These are phyloP conservation scores for Telmatherina bonti DNA, from an alignment of 2,797 vertebrate species.

Conservation along the genomic window DNA sequence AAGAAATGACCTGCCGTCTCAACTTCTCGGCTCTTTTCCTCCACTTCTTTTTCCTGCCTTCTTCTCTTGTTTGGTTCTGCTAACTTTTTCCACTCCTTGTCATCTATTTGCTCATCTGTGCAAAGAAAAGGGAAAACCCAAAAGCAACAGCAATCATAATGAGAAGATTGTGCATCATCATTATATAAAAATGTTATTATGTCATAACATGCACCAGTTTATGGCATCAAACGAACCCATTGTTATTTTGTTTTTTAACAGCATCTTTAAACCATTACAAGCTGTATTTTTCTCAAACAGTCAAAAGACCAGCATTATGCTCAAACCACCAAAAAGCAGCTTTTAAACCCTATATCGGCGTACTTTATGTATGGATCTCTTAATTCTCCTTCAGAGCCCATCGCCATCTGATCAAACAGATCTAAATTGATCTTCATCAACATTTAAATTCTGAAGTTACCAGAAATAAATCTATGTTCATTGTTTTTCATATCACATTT, in stretches of 20 bases:
- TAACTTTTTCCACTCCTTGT: constrained; percentile 8
- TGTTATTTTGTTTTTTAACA: background rate
- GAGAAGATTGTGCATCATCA: constrained; percentile 13
- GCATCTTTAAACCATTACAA: background rate
- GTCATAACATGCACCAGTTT: background rate
- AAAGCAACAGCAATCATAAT: constrained; percentile 22
- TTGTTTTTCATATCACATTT: background rate
- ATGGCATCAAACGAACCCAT: background rate
- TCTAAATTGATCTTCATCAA: background rate
- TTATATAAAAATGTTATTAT: background rate
- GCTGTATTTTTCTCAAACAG: background rate
- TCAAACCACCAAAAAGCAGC: background rate
- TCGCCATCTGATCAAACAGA: background rate
- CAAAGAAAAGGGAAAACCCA: constrained; percentile 39
- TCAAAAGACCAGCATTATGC: background rate
- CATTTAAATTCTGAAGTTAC: background rate
- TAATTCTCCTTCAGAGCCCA: background rate
- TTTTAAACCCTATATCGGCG: background rate
- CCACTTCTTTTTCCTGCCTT: constrained; percentile 12
- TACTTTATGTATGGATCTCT: background rate
- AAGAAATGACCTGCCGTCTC: constrained; percentile 36
- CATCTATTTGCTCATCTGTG: constrained; percentile 16
- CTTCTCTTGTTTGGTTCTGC: constrained; percentile 14
- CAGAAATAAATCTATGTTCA: background rate
- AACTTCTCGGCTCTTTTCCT: constrained; percentile 29